A percentile compares a stretch with the other conserved stretches of the same genome.
Conservation (phyloP, 2,888 invertebrate species). For the Antitype chi region DNA sequence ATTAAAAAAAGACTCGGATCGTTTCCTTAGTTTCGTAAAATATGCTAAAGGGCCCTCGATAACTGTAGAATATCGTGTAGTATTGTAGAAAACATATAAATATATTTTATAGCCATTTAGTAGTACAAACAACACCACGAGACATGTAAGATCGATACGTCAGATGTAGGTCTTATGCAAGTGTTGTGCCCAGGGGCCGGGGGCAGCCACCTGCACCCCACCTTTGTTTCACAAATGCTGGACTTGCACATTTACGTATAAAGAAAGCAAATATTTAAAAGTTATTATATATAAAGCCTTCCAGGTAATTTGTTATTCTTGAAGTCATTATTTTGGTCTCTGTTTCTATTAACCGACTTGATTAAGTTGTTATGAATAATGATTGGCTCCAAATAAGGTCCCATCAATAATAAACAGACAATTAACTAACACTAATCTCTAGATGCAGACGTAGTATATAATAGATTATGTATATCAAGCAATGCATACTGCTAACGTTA, state of each 20-base stretch:
- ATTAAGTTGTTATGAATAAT: constrained; percentile 33
- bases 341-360: neutral
- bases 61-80: neutral
- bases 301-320: neutral
- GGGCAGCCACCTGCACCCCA: constrained; percentile 68
- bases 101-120: constrained; percentile 32
- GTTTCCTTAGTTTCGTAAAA: neutral
- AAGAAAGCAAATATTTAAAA: constrained; percentile 14
- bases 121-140: constrained; percentile 48
- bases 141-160: constrained; percentile 81
- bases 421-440: constrained; percentile 28
- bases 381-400: neutral
- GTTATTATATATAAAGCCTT: neutral
- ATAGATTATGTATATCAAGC: neutral
- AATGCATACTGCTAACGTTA: neutral
- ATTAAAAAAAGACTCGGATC: neutral
- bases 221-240: constrained; percentile 51
- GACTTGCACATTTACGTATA: constrained; percentile 16
- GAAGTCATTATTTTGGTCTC: neutral
- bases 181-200: constrained; percentile 68
- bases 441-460: neutral
- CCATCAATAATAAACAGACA: constrained; percentile 30
- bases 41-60: neutral
- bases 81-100: constrained; percentile 29
- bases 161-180: constrained; percentile 73